These are phyloP conservation scores for Apomyelois bistriatella DNA, from an alignment of 2,888 invertebrate genomes.

Conservation along the genomic window DNA sequence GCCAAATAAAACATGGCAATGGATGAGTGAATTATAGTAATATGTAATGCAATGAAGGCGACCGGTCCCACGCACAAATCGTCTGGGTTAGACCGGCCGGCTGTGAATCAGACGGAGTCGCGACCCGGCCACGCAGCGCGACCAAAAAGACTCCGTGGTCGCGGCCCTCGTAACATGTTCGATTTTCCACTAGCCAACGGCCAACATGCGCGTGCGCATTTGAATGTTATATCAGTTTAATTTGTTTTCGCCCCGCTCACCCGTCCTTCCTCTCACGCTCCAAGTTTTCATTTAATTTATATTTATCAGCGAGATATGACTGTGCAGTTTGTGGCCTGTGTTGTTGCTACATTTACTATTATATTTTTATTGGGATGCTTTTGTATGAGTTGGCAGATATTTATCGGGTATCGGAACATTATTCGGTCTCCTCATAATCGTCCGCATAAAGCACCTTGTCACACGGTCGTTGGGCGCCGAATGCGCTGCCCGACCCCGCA, in stretches of 20 bases:
- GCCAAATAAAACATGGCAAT: slow-evolving; percentile 31
- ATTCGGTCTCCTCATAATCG: slow-evolving; percentile 77
- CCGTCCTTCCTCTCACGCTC: slow-evolving; percentile 42
- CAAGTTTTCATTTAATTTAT: slow-evolving; percentile 65
- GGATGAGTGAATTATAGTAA: slow-evolving; percentile 39
- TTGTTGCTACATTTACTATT: slow-evolving; percentile 77
- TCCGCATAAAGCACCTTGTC: slow-evolving; percentile 79
- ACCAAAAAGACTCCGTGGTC: slow-evolving; percentile 33
- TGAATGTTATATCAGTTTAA: slow-evolving; percentile 49
- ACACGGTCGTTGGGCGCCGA: slow-evolving; percentile 78
- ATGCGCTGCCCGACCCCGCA: slow-evolving; percentile 64
- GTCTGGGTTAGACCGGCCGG: slow-evolving; percentile 28
- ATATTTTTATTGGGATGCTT: slow-evolving; percentile 79
- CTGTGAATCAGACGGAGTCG: slow-evolving; percentile 4
- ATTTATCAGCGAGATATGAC: slow-evolving; percentile 73
- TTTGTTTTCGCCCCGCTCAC: slow-evolving; percentile 48
- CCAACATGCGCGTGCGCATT: slow-evolving; percentile 38
- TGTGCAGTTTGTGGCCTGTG: slow-evolving; percentile 71
- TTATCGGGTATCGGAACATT: slow-evolving; percentile 78
- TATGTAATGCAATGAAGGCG: slow-evolving; percentile 32
- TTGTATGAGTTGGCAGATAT: slow-evolving; percentile 81
- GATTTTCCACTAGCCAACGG: slow-evolving; percentile 33
- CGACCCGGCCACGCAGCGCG: slow-evolving; percentile 20
- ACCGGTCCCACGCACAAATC: slow-evolving; percentile 27
- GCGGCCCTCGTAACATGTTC: slow-evolving; percentile 29